phyloP scores from a whole-genome alignment of 1,140 invertebrate species.

The Formica selysi region DNA sequence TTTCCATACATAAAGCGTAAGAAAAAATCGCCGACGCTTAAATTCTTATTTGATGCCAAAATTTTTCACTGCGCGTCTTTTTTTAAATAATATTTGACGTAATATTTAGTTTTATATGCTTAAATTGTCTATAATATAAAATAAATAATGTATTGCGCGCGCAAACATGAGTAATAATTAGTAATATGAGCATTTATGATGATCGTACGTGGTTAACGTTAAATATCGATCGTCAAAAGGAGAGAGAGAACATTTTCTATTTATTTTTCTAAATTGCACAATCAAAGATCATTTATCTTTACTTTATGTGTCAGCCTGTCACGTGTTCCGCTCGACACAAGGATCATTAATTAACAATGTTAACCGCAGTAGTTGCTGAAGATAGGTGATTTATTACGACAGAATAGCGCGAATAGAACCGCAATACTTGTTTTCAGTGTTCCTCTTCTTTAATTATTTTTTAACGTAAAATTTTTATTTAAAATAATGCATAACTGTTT shows the following conservation, averaged over 20 bases:
- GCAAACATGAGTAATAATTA: too few species aligned
- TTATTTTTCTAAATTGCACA: conserved; percentile 52
- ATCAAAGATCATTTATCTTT: conserved; percentile 48
- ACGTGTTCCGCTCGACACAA: conserved; percentile 34
- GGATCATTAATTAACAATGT: conserved; percentile 58
- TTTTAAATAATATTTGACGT: not conserved
- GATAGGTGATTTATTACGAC: conserved; percentile 59
- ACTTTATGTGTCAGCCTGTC: conserved; percentile 40
- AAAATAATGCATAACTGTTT: not conserved
- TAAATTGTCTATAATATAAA: not conserved
- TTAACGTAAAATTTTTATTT: not conserved
- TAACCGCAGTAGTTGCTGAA: conserved; percentile 48
- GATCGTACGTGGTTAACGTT: not conserved
- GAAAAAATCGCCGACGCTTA: not conserved
- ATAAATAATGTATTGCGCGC: not conserved
- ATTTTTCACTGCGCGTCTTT: not conserved
- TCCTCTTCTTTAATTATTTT: not conserved
- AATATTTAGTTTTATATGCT: not conserved
- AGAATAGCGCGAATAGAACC: conserved; percentile 29
- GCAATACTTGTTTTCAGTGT: not conserved
- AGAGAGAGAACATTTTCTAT: conserved; percentile 16
- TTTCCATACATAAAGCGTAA: not conserved
- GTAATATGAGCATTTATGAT: not conserved
- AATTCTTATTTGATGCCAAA: not conserved
- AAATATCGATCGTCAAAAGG: conserved; percentile 9